Conservation (phyloP, 2,797 vertebrate species). For the Antrozous pallidus region DNA sequence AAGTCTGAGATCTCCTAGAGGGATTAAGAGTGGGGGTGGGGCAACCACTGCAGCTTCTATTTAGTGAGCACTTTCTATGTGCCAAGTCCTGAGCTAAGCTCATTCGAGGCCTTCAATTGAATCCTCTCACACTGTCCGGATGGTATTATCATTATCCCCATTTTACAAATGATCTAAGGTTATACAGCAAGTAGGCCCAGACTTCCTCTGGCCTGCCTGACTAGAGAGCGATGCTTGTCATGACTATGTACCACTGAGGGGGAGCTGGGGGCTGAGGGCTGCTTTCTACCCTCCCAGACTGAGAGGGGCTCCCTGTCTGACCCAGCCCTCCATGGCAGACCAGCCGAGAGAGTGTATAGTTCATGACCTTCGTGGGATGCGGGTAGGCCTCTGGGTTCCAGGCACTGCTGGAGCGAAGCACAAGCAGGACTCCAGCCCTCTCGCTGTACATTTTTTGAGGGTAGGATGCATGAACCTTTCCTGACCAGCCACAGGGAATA, state of each 20-base stretch:
- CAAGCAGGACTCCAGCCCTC: not conserved
- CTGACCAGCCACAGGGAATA: not conserved
- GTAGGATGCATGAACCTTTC: not conserved
- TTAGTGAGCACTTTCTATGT: not conserved
- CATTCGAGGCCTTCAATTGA: not conserved
- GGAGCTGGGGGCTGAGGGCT: not conserved
- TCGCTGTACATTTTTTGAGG: not conserved
- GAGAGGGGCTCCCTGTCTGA: fast-evolving
- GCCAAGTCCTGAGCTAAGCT: not conserved
- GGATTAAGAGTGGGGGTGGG: not conserved
- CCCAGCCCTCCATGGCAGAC: not conserved
- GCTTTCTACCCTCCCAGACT: not conserved
- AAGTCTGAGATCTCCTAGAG: not conserved
- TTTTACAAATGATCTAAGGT: not conserved
- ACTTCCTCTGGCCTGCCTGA: not conserved
- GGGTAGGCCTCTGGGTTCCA: not conserved
- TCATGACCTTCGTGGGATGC: not conserved
- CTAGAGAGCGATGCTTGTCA: not conserved
- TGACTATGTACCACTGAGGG: fast-evolving
- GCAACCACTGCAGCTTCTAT: not conserved
- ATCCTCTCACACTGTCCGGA: not conserved
- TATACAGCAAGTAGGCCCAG: not conserved
- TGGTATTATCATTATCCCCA: not conserved
- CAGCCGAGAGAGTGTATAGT: fast-evolving
- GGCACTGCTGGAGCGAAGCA: not conserved